These are phyloP conservation scores for Melanostigma gelatinosum DNA, from an alignment of 2,113 vertebrate genomes.

Conservation along the genomic window DNA sequence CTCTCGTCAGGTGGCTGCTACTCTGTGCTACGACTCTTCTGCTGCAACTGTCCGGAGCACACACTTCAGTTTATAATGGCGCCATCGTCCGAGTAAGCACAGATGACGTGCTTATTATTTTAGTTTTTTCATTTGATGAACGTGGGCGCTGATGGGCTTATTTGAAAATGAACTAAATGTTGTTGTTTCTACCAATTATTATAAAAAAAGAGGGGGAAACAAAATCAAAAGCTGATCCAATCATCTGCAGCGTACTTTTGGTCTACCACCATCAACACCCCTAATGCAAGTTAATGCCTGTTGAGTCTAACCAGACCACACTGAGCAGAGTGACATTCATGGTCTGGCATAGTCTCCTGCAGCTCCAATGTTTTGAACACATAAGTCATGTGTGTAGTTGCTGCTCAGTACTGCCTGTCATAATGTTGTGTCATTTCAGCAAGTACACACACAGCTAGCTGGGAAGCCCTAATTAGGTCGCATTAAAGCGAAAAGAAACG, in stretches of 20 bases:
- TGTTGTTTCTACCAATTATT: neutral
- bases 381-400: constrained; percentile 40
- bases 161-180: neutral
- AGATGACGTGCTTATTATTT: neutral
- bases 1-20: too few relatives aligned
- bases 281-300: constrained; percentile 27
- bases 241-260: constrained; percentile 26
- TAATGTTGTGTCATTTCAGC: constrained; percentile 71
- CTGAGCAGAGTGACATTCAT: constrained; percentile 31
- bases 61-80: too few relatives aligned
- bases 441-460: constrained; percentile 42
- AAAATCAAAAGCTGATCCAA: neutral
- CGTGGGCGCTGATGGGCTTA: neutral
- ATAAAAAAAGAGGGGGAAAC: neutral
- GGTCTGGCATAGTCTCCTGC: constrained; percentile 36
- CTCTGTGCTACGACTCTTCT: too few relatives aligned
- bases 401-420: constrained; percentile 62
- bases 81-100: neutral
- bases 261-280: constrained; percentile 16
- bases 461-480: constrained; percentile 59
- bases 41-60: too few relatives aligned
- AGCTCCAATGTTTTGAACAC: constrained; percentile 59
- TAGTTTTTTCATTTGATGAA: neutral
- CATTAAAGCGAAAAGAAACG: constrained; percentile 54
- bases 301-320: constrained; percentile 45